Conservation (phyloP, 2,888 invertebrate genomes). For the Himalopsyche kuldschensis region DNA sequence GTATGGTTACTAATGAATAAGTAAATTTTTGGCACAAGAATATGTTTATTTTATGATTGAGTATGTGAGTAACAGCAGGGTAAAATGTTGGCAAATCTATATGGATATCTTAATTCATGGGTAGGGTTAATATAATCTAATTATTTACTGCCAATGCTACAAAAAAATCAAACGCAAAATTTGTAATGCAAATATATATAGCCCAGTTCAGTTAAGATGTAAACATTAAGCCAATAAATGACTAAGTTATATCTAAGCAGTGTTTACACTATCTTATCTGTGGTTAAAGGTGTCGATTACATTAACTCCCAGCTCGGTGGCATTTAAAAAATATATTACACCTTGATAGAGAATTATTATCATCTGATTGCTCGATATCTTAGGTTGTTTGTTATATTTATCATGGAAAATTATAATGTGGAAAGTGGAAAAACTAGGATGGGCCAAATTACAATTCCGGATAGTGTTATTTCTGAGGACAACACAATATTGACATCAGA, state of each 20-base stretch:
- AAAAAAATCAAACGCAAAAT: too few species aligned
- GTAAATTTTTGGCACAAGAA: too few species aligned
- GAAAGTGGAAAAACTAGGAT: background rate
- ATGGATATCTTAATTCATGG: too few species aligned
- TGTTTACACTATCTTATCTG: constrained; percentile 29
- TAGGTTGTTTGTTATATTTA: background rate
- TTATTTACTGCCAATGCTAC: too few species aligned
- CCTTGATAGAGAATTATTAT: background rate
- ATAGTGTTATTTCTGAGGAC: background rate
- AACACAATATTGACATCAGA: background rate
- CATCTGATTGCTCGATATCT: background rate
- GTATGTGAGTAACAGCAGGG: too few species aligned
- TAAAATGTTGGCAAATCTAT: too few species aligned
- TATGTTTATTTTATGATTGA: too few species aligned
- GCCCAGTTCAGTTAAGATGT: background rate
- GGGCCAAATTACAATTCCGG: background rate
- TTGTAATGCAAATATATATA: too few species aligned
- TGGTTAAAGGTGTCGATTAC: constrained; percentile 32
- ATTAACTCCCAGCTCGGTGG: background rate
- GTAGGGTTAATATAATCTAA: too few species aligned
- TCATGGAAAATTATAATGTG: constrained; percentile 12
- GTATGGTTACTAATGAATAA: too few species aligned
- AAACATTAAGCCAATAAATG: background rate
- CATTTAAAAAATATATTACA: background rate
- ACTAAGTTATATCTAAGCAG: constrained; percentile 17